Conservation (phyloP, 1,140 invertebrate species). For the Lepeophtheirus salmonis region DNA sequence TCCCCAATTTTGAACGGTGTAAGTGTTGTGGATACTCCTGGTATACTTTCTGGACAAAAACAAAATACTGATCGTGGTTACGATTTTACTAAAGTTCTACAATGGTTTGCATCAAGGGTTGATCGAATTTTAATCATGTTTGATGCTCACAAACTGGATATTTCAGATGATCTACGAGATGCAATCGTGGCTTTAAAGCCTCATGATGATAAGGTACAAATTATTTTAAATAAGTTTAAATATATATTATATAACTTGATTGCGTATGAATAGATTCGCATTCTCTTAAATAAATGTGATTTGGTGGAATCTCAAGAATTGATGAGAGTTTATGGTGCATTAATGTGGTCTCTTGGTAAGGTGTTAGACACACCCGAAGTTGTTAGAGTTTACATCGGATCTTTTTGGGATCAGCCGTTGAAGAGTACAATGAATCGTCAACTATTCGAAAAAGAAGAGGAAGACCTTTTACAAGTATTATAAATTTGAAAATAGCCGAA, state of each 20-base stretch:
- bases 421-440: slow-evolving; percentile 37
- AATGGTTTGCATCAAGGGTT: slow-evolving; percentile 54
- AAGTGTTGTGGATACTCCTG: slow-evolving; percentile 40
- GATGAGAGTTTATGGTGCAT: slow-evolving; percentile 52
- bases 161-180: slow-evolving; percentile 47
- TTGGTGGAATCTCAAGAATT: slow-evolving; percentile 51
- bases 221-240: neutral
- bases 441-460: slow-evolving; percentile 38
- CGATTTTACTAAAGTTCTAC: slow-evolving; percentile 47
- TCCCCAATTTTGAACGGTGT: slow-evolving; percentile 35
- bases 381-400: slow-evolving; percentile 40
- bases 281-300: slow-evolving; percentile 53
- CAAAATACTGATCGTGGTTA: slow-evolving; percentile 41
- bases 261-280: slow-evolving; percentile 30
- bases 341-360: slow-evolving; percentile 49
- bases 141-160: slow-evolving; percentile 54
- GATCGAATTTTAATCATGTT: slow-evolving; percentile 51
- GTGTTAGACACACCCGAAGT: slow-evolving; percentile 41
- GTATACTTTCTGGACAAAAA: slow-evolving; percentile 40
- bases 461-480: slow-evolving; percentile 38
- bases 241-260: neutral
- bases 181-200: slow-evolving; percentile 42
- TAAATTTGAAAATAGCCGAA: too few relatives aligned
- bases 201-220: slow-evolving; percentile 45
- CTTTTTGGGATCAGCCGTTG: slow-evolving; percentile 42